Percentiles rank a stretch among this genome's conserved stretches.
Evolutionary conservation across 2,113 vertebrate species (phyloP).

Genomic region (Lophochroa leadbeateri): DNA sequence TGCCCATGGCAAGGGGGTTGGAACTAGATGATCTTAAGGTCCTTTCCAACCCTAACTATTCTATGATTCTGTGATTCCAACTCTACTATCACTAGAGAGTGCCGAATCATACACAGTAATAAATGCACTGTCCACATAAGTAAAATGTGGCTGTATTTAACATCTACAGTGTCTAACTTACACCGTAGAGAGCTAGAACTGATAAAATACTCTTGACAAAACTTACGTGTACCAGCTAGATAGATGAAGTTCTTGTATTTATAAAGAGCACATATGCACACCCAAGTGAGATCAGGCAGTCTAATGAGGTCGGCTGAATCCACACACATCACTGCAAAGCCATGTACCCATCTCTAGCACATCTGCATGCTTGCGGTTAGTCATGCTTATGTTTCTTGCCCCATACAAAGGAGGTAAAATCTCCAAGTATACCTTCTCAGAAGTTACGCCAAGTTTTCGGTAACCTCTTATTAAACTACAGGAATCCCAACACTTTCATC

Average conservation of each 20-base stretch:
- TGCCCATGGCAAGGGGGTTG: no score
- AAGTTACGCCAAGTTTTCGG: not conserved
- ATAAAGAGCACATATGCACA: not conserved
- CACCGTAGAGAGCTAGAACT: not conserved
- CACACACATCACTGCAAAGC: not conserved
- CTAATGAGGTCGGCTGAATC: accelerated
- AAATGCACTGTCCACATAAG: not conserved
- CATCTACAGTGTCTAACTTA: not conserved
- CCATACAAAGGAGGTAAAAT: not conserved
- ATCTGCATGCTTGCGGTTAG: not conserved
- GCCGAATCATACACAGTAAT: not conserved
- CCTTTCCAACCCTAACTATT: no score
- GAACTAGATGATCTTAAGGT: no score
- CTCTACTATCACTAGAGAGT: not conserved
- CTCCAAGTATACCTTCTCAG: not conserved
- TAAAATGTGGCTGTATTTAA: not conserved
- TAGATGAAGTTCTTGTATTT: accelerated
- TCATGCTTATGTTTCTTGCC: not conserved
- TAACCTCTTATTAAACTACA: not conserved
- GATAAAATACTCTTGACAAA: not conserved
- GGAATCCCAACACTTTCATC: not conserved
- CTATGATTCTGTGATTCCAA: not conserved
- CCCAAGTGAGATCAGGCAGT: accelerated
- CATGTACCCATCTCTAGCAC: not conserved
- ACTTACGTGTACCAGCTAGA: not conserved